Evolutionary conservation across 2,113 vertebrate genomes (phyloP).

Genomic region (Plecotus auritus): DNA sequence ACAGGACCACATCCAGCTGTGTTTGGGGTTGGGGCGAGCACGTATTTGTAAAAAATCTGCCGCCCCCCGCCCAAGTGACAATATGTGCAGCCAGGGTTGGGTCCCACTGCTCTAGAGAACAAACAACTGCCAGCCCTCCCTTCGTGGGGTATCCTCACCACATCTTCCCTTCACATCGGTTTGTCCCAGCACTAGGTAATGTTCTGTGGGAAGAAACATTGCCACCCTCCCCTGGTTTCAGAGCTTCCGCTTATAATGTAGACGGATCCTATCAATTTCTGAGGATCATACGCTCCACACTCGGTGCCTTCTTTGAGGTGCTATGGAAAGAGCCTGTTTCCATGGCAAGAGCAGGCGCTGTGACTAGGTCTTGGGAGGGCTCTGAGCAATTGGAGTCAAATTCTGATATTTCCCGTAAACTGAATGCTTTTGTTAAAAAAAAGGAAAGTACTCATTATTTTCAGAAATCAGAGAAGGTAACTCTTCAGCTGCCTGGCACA

Average conservation of each 20-base stretch:
- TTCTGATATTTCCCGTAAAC: background rate
- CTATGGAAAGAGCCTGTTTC: background rate
- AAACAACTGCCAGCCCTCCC: background rate
- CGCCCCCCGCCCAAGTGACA: background rate
- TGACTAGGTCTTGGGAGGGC: background rate
- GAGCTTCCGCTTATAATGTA: background rate
- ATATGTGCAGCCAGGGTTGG: background rate
- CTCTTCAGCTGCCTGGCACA: background rate
- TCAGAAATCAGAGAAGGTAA: background rate
- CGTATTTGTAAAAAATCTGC: background rate
- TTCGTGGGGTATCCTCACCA: background rate
- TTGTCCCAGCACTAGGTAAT: no score
- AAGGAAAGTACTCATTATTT: background rate
- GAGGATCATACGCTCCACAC: background rate
- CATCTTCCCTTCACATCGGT: background rate
- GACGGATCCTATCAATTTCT: background rate
- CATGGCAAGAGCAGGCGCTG: background rate
- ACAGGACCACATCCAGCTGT: background rate
- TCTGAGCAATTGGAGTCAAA: background rate
- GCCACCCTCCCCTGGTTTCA: background rate
- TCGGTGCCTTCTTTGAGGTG: background rate
- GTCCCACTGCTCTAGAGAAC: background rate
- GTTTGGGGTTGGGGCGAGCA: background rate
- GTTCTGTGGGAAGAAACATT: background rate
- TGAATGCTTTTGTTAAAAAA: background rate